Percentiles rank a stretch among this genome's conserved stretches.
Conservation (phyloP, 2,888 invertebrate species). For the Actias luna region DNA sequence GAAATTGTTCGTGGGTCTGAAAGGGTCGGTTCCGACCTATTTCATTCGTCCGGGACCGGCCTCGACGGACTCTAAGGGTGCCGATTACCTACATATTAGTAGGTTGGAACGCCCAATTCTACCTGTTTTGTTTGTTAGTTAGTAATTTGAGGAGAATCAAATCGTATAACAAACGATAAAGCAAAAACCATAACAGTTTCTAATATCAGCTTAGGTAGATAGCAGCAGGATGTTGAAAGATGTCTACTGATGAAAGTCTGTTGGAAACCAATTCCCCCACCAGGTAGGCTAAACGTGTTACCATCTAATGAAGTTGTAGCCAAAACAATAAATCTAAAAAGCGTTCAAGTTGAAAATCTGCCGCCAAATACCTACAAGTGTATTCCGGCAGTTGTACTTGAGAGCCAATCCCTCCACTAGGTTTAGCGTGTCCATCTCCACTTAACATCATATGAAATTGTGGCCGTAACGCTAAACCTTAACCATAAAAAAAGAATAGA, state of each 20-base stretch:
- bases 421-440: too few relatives aligned
- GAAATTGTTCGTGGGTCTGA: conserved; percentile 26
- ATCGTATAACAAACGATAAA: not conserved
- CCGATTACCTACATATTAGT: conserved; percentile 30
- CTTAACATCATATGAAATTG: too few relatives aligned
- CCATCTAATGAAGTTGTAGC: too few relatives aligned
- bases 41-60: conserved; percentile 36
- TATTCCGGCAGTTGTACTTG: too few relatives aligned
- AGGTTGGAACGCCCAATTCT: not conserved
- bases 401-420: too few relatives aligned
- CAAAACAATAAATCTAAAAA: too few relatives aligned
- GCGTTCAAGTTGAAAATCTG: not conserved
- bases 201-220: not conserved
- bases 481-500: too few relatives aligned
- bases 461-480: too few relatives aligned
- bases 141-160: not conserved
- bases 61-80: conserved; percentile 26
- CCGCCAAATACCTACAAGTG: not conserved
- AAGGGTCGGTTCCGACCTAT: conserved; percentile 45
- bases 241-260: too few relatives aligned
- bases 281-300: too few relatives aligned
- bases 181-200: not conserved
- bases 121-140: not conserved
- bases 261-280: too few relatives aligned
- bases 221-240: too few relatives aligned